Base-by-base conservation (phyloP, 2,113 vertebrate species). In the Phrynosoma platyrhinos region DNA sequence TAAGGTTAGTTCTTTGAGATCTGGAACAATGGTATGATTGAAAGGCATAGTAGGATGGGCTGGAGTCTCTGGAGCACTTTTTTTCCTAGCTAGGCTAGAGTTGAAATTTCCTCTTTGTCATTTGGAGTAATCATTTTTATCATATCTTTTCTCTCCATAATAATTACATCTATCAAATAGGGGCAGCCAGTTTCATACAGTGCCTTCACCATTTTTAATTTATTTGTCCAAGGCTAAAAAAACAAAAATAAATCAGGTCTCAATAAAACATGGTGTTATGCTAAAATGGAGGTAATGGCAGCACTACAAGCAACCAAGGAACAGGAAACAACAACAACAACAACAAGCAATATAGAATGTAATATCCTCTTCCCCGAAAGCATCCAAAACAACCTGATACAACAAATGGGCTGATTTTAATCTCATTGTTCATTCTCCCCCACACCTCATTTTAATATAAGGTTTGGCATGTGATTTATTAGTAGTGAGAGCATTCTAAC, bases 391-490 rank as follows among this genome's bases (percentile, higher is more conserved):
- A 47, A 47, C 79, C 47, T 76, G 23, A 69, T 58, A 58, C 13
- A 64, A 27, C 27, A 55, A 79, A 52, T 0, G 0, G 82, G 27
- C 69, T 5, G 23, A 40, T 40, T 30, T 89, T 84, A 69, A 4
- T 16, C 88, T 3, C 66, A 72, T 12, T 71, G 16, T 79, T 90
- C 0, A 0, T 5, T 93, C 77, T 74, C 83, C 88, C 74, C 72
- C 69, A 0, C 55, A 75, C 81, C 93, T 89, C 75, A 25, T 91
- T 89, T 89, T 87, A 88, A 79, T 0, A 0, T 55, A 78, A 84
- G 64, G 64, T 84, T 88, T 94, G 94, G 91, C 91, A 94, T 91
- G 91, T 80, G 88, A 91, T 93, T 92, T 92, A 93, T 94, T 93
- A 94, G 84, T 86, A 94, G 88, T 83, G 78, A 84, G 86, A 90